Base-by-base conservation (phyloP, 2,888 invertebrate genomes). In the Furcula furcula region DNA sequence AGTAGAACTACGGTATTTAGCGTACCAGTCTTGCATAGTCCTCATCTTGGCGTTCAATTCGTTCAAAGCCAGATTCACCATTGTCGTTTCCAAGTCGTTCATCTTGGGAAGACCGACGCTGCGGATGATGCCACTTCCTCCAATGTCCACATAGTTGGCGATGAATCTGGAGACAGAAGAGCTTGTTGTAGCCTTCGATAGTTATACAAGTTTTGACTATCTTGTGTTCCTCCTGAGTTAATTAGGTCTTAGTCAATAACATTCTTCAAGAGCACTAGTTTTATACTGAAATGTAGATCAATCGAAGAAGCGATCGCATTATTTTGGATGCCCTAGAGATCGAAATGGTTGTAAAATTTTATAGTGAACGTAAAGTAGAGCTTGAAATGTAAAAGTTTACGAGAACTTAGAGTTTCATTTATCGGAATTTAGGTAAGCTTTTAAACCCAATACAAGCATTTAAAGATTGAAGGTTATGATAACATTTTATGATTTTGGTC, bases 61-160 rank as follows among this genome's bases (percentile, higher is more conserved):
- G 16, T 65, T 59, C n/a, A 86, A 38, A 1, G 89, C 82, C 11
- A 68, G 45, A 53, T 90, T 82, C 6, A 90, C 49, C 3, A 70
- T 52, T 0, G 61, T 58, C 1, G 78, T 62, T 55, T 91, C 91
- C 2, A 47, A 20, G 1, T 74, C 74, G 4, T 77, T 78, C 69
- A 91, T 72, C 55, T 65, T 75, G 2, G 90, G 90, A 9, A 91
- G 51, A 0, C 90, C 90, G 27, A 80, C 66, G 55, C 87, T 82
- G 43, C 75, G 85, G 4, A 59, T 49, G 29, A 91, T 81, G 7
- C 91, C 91, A 5, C 65, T 68, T 20, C 76, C 71, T 15, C 80
- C 76, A 40, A 91, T 77, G 42, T 85, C 83, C 40, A 91, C 80
- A 1, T 71, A 36, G 52, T 60, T 76, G 7, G 76, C 81, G 54